Conservation (phyloP, 2,888 invertebrate species). For the Eupeodes latifasciatus region DNA sequence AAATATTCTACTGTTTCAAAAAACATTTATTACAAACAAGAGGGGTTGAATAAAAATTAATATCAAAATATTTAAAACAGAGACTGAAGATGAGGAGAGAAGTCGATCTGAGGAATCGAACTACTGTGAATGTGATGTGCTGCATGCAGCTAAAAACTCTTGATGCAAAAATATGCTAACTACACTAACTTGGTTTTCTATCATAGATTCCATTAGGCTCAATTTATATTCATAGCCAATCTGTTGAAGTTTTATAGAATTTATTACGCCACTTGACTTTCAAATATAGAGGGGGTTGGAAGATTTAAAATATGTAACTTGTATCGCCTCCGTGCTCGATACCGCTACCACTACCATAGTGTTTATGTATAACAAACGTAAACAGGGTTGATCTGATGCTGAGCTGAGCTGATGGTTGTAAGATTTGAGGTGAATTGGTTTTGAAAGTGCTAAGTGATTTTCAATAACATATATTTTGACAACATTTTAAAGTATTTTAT, state of each 20-base stretch:
- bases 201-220: slow-evolving; percentile 82
- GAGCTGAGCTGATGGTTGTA: not conserved
- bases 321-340: not conserved
- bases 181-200: slow-evolving; percentile 68
- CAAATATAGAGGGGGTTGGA: slow-evolving; percentile 47
- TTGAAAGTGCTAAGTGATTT: slow-evolving; percentile 74
- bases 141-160: slow-evolving; percentile 33
- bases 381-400: slow-evolving; percentile 40
- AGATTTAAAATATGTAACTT: slow-evolving; percentile 33
- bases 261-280: slow-evolving; percentile 84
- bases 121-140: not conserved
- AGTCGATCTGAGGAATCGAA: not conserved
- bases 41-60: slow-evolving; percentile 71
- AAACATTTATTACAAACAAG: slow-evolving; percentile 36
- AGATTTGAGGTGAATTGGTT: slow-evolving; percentile 49
- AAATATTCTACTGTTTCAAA: slow-evolving; percentile 58
- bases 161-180: slow-evolving; percentile 73
- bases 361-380: not conserved
- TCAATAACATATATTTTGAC: slow-evolving; percentile 77
- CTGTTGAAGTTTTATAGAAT: slow-evolving; percentile 84
- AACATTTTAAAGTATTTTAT: slow-evolving; percentile 82
- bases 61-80: slow-evolving; percentile 45
- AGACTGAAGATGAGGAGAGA: not conserved
- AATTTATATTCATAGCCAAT: slow-evolving; percentile 85
- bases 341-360: too few species aligned